These are phyloP conservation scores for Simalia tracyae DNA, from an alignment of 2,797 vertebrate genomes.

Conservation along the genomic window DNA sequence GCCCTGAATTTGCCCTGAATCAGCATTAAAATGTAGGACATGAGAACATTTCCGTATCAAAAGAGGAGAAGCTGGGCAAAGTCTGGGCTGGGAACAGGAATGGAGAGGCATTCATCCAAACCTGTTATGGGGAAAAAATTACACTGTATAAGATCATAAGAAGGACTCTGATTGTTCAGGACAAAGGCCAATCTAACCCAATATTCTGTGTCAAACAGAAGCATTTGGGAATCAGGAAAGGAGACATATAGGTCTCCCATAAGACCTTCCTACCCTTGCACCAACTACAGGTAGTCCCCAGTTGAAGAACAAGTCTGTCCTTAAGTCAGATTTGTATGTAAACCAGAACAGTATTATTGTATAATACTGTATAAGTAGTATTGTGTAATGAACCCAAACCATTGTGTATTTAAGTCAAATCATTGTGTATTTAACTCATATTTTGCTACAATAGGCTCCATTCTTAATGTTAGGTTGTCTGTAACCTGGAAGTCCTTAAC, in stretches of 20 bases:
- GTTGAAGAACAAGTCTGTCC: no score
- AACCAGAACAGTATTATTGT: no score
- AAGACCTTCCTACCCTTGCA: not conserved
- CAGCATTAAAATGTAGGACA: not conserved
- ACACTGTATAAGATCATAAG: not conserved
- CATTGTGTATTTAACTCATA: no score
- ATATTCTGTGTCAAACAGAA: not conserved
- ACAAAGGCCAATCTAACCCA: not conserved
- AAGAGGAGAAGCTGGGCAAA: not conserved
- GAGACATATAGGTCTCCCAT: not conserved
- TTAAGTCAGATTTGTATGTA: no score
- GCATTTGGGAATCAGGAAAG: not conserved
- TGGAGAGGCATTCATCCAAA: not conserved
- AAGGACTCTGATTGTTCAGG: not conserved
- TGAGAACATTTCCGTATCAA: not conserved
- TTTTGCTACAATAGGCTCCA: no score
- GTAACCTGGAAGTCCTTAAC: no score
- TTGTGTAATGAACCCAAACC: no score
- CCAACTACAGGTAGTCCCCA: not conserved
- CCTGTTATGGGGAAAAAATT: not conserved
- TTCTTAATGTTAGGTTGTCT: no score
- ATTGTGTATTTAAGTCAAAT: no score
- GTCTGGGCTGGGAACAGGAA: not conserved
- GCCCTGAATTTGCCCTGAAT: not conserved
- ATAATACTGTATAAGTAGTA: no score